phyloP scores from a whole-genome alignment of 1,140 invertebrate genomes.

The Lepidurus apus region DNA sequence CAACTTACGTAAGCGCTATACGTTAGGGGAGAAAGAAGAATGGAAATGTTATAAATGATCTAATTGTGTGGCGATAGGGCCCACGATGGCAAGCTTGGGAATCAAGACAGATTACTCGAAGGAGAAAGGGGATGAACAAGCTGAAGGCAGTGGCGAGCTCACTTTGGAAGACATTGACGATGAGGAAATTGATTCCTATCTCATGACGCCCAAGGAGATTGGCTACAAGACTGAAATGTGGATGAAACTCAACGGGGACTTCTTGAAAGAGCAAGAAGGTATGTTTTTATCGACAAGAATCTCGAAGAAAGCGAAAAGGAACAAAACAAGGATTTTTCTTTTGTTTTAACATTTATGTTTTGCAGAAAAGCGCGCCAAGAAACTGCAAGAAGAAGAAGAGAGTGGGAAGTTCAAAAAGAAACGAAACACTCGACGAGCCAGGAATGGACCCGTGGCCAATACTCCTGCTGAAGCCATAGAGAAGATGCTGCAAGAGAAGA shows the following conservation, averaged over 20 bases:
- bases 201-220: constrained; percentile 74
- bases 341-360: too few relatives aligned
- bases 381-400: constrained; percentile 71
- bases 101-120: constrained; percentile 45
- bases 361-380: constrained; percentile 48
- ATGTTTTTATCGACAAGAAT: constrained; percentile 39
- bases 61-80: constrained; percentile 37
- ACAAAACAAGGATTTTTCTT: too few relatives aligned
- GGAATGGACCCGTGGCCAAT: constrained; percentile 54
- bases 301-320: too few relatives aligned
- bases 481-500: constrained; percentile 90
- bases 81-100: constrained; percentile 46
- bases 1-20: constrained; percentile 35
- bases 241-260: constrained; percentile 76
- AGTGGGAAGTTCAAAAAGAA: constrained; percentile 45
- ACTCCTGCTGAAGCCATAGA: constrained; percentile 89
- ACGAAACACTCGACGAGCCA: constrained; percentile 52
- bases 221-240: constrained; percentile 72
- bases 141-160: constrained; percentile 57
- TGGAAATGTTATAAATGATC: constrained; percentile 11
- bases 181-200: constrained; percentile 78
- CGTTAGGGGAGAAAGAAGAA: constrained; percentile 30
- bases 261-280: constrained; percentile 74
- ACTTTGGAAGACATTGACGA: constrained; percentile 76
- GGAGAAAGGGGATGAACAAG: constrained; percentile 36